Base-by-base conservation (phyloP, 2,113 vertebrate genomes). In the Xerus inauris region DNA sequence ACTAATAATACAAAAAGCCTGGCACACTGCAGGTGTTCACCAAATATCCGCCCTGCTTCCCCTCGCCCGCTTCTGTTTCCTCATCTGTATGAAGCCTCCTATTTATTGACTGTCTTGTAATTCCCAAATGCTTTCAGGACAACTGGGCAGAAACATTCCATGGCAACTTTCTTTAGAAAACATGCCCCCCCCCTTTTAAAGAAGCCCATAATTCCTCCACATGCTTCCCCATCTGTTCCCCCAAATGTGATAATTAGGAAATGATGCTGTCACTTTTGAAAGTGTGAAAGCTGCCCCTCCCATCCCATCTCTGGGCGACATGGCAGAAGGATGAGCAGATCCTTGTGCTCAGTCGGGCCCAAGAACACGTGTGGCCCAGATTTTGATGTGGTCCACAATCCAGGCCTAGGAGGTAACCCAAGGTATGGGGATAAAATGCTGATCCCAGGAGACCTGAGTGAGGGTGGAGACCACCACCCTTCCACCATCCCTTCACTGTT, bases 211-310 rank as follows among this genome's bases (percentile, higher is more conserved):
- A 97, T 97, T 95, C 94, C 96, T 98, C 98, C 98, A 98, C 98
- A 98, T 98, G 98, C 93, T 98, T 98, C 96, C 98, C 98, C 98
- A 99, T 99, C 98, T 99, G 98, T 98, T 98, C 98, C 97, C 38
- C 97, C 98, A 98, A 99, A 98, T 98, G 98, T 98, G 98, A 98
- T 98, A 98, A 99, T 98, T 98, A 98, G 97, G 97, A 97, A 97
- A 97, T 96, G 98, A 96, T 98, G 96, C 92, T 98, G 94, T 87
- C 97, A 96, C 93, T 97, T 97, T 90, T 28, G 22, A 85, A 93
- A 47, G 96, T 95, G 97, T 71, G 95, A 97, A 97, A 64, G 40
- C 75, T 1, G 87, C 80, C 89, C 95, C 92, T 87, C 97, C 91
- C 54, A 1, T 7, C 57, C n/a, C 94, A 8, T 87, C 79, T 45